Conservation (phyloP, 1,140 invertebrate genomes). For the Goniozus legneri region DNA sequence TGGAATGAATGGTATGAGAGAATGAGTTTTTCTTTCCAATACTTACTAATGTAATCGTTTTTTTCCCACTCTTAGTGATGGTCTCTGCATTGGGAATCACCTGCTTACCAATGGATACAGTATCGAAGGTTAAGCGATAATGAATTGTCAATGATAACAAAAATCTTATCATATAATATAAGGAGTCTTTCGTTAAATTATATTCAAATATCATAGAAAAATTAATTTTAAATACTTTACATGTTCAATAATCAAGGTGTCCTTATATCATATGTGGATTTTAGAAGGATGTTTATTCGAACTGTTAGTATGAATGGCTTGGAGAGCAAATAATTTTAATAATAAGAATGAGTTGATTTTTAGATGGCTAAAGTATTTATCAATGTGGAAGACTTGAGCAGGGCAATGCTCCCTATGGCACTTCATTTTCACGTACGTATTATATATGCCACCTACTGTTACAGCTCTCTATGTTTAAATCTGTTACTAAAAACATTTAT, state of each 20-base stretch:
- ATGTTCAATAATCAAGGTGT: no score
- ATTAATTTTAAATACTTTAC: no score
- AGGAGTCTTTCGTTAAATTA: constrained; percentile 13
- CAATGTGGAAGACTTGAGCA: constrained; percentile 49
- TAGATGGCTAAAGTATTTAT: constrained; percentile 55
- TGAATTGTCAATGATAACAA: constrained; percentile 33
- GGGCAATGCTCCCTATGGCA: constrained; percentile 46
- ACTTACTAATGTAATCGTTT: constrained; percentile 52
- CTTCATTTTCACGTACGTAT: constrained; percentile 49
- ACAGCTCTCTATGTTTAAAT: constrained; percentile 31
- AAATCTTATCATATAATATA: constrained; percentile 17
- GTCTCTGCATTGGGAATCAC: constrained; percentile 49
- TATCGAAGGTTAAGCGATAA: constrained; percentile 49
- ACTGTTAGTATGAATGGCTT: constrained; percentile 49
- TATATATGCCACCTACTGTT: constrained; percentile 45
- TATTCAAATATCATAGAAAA: no score
- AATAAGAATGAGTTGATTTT: constrained; percentile 60
- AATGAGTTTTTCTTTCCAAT: constrained; percentile 43
- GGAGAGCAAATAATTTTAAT: constrained; percentile 57
- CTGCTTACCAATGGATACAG: constrained; percentile 47
- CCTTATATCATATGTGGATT: constrained; percentile 30
- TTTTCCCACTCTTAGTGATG: constrained; percentile 53
- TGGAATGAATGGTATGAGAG: constrained; percentile 41
- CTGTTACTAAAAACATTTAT: no score
- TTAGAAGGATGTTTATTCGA: constrained; percentile 23